These are phyloP conservation scores for Plemyria rubiginata DNA, from an alignment of 2,888 invertebrate species.

Conservation along the genomic window DNA sequence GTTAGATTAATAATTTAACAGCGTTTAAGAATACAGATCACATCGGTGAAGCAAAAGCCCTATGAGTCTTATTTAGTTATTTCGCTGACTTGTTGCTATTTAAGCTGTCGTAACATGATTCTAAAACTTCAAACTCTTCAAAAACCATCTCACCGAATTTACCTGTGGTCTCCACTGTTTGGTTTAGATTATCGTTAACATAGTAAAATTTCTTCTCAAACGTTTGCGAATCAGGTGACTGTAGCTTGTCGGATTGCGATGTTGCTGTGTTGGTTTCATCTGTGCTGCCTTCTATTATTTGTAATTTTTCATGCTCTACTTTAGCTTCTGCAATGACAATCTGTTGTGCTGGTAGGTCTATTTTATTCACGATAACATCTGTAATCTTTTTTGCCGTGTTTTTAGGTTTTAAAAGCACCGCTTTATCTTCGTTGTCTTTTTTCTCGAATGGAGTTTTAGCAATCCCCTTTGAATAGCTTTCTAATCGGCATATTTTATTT, in stretches of 20 bases:
- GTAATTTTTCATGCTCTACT: constrained; percentile 47
- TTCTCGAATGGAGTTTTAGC: constrained; percentile 75
- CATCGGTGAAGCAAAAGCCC: constrained; percentile 71
- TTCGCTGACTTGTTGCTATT: constrained; percentile 82
- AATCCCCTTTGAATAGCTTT: constrained; percentile 80
- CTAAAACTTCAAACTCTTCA: constrained; percentile 91
- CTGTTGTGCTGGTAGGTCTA: constrained; percentile 46
- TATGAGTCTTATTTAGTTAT: constrained; percentile 54
- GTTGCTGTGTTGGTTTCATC: constrained; percentile 46
- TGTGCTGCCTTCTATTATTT: constrained; percentile 45
- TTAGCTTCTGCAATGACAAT: constrained; percentile 40
- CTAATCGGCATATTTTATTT: constrained; percentile 79
- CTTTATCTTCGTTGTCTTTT: constrained; percentile 63
- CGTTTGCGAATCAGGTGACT: constrained; percentile 59
- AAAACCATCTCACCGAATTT: constrained; percentile 94
- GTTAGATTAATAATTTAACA: constrained; percentile 76
- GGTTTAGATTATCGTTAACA: constrained; percentile 84
- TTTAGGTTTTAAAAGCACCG: constrained; percentile 48
- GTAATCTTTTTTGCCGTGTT: constrained; percentile 43
- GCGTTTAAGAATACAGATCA: constrained; percentile 78
- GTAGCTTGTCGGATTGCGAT: constrained; percentile 52
- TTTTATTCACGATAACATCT: constrained; percentile 43
- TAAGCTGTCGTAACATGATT: constrained; percentile 85
- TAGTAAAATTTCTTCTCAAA: constrained; percentile 86
- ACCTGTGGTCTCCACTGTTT: constrained; percentile 83